Base-by-base conservation (phyloP, 2,888 invertebrate genomes). In the Dryadula phaetusa region DNA sequence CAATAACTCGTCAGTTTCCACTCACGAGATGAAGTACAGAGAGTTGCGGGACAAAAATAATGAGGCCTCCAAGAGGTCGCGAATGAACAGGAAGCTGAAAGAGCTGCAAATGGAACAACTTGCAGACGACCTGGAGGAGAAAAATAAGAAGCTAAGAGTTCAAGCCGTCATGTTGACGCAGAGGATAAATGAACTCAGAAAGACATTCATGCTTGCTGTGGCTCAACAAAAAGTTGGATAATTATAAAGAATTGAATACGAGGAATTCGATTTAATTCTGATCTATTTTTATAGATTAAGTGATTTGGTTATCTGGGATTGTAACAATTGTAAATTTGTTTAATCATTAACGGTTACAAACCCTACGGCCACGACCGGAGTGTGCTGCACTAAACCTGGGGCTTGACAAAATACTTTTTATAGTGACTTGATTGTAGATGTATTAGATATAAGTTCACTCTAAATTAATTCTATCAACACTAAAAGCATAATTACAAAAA, bases 1-100 rank as follows among this genome's bases (percentile, higher is more conserved):
- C 80, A 93, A 85, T 65, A 90, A 81, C 81, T 88, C 79, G 65
- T 92, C 86, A 62, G 77, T 81, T 52, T 90, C 92, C 69, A 87
- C 87, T 70, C 84, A 88, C 42, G 94, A 93, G 72, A 81, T 83
- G 53, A 94, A 93, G 72, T 96, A 96, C 81, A 90, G 95, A 61
- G 95, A 96, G 78, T 91, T 95, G 72, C 88, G 96, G 65, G 95
- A 95, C 79, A 96, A 95, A 81, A 96, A 96, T 84, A 96, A 96
- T 81, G 96, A 96, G 85, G 96, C 96, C 49, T 96, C 96, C 47
- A 93, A 96, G 75, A 94, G 95, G 75, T 96, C 96, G 1, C 90
- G 96, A 72, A 94, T 95, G 89, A 96, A 96, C 77, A 94, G 96
- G 73, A 96, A 96, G 84, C 86, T 85, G 78, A 94, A 90, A 77